Conservation (phyloP, 2,888 invertebrate genomes). For the Chymomyza amoena region DNA sequence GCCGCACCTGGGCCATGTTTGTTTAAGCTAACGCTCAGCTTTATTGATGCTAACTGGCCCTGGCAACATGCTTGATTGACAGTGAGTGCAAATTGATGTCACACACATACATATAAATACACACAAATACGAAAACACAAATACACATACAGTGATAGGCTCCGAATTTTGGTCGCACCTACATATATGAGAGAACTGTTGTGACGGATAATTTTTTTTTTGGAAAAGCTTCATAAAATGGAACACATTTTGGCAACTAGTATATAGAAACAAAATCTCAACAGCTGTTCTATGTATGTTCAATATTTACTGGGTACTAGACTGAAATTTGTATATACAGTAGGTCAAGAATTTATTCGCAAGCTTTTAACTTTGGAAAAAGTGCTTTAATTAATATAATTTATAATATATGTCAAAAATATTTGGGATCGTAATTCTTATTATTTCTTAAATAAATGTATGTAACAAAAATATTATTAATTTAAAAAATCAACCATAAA, state of each 20-base stretch:
- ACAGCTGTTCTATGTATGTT: not conserved
- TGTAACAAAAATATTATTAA: too few species aligned
- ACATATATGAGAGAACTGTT: not conserved
- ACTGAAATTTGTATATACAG: conserved; percentile 7
- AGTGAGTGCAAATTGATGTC: conserved; percentile 46
- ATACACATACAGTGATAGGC: not conserved
- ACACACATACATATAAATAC: conserved; percentile 6
- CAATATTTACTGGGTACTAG: not conserved
- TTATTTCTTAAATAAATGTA: too few species aligned
- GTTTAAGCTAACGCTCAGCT: conserved; percentile 43
- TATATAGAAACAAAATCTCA: not conserved
- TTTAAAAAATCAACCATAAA: too few species aligned
- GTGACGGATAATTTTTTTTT: conserved; percentile 26
- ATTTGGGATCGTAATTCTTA: too few species aligned
- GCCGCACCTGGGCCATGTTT: conserved; percentile 26
- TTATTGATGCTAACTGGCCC: conserved; percentile 28
- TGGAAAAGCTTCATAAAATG: conserved; percentile 34
- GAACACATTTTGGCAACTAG: conserved; percentile 24
- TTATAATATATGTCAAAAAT: too few species aligned
- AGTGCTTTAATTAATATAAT: too few species aligned
- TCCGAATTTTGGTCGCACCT: not conserved
- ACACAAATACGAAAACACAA: not conserved
- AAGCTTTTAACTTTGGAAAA: too few species aligned
- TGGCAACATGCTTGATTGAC: conserved; percentile 42
- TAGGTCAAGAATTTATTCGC: too few species aligned